Percentiles rank a stretch among this genome's conserved stretches.
Conservation (phyloP, 2,113 vertebrate species). For the Amphiprion percula region DNA sequence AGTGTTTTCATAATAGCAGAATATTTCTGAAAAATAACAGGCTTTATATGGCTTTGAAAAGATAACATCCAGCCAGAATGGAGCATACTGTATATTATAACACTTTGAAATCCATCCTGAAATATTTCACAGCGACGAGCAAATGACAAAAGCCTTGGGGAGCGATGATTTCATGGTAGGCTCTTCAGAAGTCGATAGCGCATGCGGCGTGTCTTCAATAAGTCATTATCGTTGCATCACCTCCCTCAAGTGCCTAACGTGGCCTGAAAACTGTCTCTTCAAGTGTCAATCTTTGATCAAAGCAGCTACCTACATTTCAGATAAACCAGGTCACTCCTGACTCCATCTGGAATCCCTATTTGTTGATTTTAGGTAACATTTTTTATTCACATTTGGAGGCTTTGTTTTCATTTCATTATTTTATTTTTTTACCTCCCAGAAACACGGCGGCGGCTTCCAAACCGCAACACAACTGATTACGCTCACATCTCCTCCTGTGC, state of each 20-base stretch:
- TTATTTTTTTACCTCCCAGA: not conserved
- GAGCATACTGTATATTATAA: slow-evolving; percentile 10
- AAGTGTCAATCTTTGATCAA: slow-evolving; percentile 51
- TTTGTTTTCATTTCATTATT: too few relatives aligned
- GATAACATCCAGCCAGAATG: slow-evolving; percentile 15
- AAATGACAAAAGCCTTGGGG: slow-evolving; percentile 46
- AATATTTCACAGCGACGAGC: slow-evolving; percentile 46
- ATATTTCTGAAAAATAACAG: too few relatives aligned
- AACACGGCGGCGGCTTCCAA: not conserved
- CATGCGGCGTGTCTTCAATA: slow-evolving; percentile 39
- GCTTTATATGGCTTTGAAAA: slow-evolving; percentile 16
- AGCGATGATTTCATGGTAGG: slow-evolving; percentile 38
- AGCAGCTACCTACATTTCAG: slow-evolving; percentile 45
- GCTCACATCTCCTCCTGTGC: slow-evolving; percentile 4
- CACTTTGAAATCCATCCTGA: slow-evolving; percentile 21
- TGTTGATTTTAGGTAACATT: slow-evolving; percentile 5
- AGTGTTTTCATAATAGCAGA: too few relatives aligned
- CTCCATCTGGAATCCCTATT: slow-evolving; percentile 1
- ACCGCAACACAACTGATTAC: not conserved
- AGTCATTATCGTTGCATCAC: slow-evolving; percentile 58
- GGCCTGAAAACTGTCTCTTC: slow-evolving; percentile 27
- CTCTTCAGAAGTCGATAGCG: slow-evolving; percentile 44
- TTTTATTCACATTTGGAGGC: not conserved
- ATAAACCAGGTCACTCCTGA: slow-evolving; percentile 37
- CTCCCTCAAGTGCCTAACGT: slow-evolving; percentile 21